A percentile compares a stretch with the other conserved stretches of the same genome.
phyloP scores from a whole-genome alignment of 2,113 vertebrate genomes.

The Agelaius phoeniceus region DNA sequence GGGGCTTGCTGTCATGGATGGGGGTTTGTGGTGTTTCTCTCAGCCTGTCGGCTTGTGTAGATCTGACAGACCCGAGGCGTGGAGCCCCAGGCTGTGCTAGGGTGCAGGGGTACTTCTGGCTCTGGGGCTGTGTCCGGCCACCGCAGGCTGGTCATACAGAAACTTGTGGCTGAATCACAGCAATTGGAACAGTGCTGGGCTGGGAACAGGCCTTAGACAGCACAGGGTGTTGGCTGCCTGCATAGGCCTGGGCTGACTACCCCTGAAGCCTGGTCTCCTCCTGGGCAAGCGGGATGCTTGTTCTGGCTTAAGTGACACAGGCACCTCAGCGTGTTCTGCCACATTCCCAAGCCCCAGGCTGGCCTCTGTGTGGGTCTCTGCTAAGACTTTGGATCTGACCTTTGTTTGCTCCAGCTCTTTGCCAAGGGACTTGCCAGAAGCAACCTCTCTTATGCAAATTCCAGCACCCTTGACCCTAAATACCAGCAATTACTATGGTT shows the following conservation, averaged over 20 bases:
- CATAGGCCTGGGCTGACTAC: neutral
- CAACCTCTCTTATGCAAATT: neutral
- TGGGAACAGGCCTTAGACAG: neutral
- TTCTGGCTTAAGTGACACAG: fast-evolving
- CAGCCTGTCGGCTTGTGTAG: fast-evolving
- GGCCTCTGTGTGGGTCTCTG: neutral
- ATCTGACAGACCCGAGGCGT: fast-evolving
- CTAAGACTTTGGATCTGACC: neutral
- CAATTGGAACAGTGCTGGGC: neutral
- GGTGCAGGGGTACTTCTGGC: neutral
- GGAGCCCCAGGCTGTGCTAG: neutral
- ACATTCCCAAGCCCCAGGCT: neutral
- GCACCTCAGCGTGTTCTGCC: neutral
- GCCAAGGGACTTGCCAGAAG: neutral
- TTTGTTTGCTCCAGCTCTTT: neutral
- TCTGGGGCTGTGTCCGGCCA: neutral
- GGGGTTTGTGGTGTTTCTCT: neutral
- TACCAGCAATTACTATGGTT: neutral
- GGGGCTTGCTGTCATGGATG: neutral
- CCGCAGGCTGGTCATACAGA: fast-evolving
- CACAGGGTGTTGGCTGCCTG: neutral
- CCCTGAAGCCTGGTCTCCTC: neutral
- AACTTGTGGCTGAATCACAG: neutral
- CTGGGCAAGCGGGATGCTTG: neutral
- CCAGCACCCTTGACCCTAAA: neutral